Evolutionary conservation across 2,797 vertebrate genomes (phyloP), one percentile per base, ranked within the genome.

Genomic region (Pseudochirops corinnae): DNA sequence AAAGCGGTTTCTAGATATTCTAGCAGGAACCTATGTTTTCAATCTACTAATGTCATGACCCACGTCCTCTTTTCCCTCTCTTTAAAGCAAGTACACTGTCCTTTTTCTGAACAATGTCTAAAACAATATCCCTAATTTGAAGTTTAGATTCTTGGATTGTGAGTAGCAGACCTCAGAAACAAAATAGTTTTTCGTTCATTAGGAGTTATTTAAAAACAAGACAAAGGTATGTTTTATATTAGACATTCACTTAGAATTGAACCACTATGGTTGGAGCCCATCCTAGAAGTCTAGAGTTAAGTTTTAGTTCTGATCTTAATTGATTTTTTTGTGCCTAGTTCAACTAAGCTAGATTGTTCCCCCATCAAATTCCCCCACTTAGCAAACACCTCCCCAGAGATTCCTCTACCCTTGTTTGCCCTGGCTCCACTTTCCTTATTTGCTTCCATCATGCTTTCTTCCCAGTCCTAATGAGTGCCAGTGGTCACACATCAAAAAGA

Each of bases 171-270:
- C 21, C 55, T 60, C 50, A 52, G 24, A 50, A 21, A 90, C 10
- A 39, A 0, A 26, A n/a, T 21, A 55, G 10, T 16, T 55, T 56
- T 53, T 39, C 62, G 62, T 55, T 33, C 11, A 82, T 87, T 16
- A 57, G 58, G 67, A 46, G 56, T 92, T 50, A 62, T 96, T 94
- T 94, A 21, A 93, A 67, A 95, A 93, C 10, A 31, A 82, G 56
- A 26, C 39, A 87, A 82, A 82, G 7, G 24, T 12, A 26, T 87
- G 74, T 87, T 50, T 87, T 50, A 14, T 50, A 12, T 87, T 87
- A 87, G 21, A 87, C 74, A 87, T 87, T 50, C 39, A 87, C 24
- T 87, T 87, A 50, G 39, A 87, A 87, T 50, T 87, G 39, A 39
- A 50, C 9, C 74, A 50, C 39, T 87, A 39, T 82, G 24, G 39